Evolutionary conservation across 2,888 invertebrate genomes (phyloP), one percentile per base, ranked within the genome.

Genomic region (Lathronympha strigana): DNA sequence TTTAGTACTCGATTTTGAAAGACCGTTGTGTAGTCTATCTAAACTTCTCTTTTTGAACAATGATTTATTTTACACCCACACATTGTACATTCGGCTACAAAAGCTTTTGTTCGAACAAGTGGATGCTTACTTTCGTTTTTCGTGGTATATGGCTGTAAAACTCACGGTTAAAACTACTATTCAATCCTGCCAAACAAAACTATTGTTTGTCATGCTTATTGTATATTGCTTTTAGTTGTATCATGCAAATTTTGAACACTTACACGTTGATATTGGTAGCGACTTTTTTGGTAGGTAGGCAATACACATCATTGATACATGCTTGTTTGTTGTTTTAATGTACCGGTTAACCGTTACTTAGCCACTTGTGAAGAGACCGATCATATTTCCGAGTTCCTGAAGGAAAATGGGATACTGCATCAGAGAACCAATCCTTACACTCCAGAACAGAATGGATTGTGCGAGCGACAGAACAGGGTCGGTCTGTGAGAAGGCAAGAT

Each of bases 41-140:
- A 11, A 21, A 21, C 23, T 19, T 51, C 28, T 51, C 23, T n/a
- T 45, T 61, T 61, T 61, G 17, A n/a, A 53, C 36, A 40, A 17
- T 61, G 61, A 61, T 61, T 43, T 61, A 61, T 53, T 51, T 61
- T 45, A 45, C 33, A 25, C 40, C 49, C 13, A 40, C 28, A 38
- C 9, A n/a, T 61, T 50, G 28, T 61, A 40, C 21, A 36, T 36
- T 36, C 38, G 21, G 21, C 19, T 25, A 40, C 47, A 55, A 49
- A 63, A 55, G 28, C 25, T 36, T 55, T 25, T 13, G 15, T 23
- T 19, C 5, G n/a, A 36, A 54, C 36, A 38, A 28, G 47, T n/a
- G 47, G 47, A 17, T 19, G 38, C 47, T 45, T 53, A 54, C 45
- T 33, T 9, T 28, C 25, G 33, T 19, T 47, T 55, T 36, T 36